Percentiles rank a stretch among this genome's conserved stretches.
phyloP scores from a whole-genome alignment of 64 coral and sea anemone species.

The Stichodactyla helianthus region DNA sequence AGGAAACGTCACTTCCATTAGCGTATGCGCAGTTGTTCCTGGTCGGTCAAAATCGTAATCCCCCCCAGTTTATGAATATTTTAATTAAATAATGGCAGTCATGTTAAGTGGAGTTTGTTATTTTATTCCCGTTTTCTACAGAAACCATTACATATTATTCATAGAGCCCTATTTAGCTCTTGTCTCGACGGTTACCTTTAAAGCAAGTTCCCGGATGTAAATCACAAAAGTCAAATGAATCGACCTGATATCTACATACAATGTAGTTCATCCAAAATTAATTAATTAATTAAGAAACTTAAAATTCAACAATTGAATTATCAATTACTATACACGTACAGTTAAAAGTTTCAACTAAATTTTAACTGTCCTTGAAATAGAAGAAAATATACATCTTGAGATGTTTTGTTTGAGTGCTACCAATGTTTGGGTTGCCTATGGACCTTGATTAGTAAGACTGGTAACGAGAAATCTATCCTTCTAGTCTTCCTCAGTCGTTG shows the following conservation, averaged over 20 bases:
- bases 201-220: background rate
- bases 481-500: background rate
- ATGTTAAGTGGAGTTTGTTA: background rate
- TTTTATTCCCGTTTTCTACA: conserved; percentile 23
- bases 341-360: background rate
- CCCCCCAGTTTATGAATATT: background rate
- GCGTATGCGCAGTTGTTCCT: too few species aligned
- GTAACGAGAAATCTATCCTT: too few species aligned
- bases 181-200: background rate
- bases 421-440: conserved; percentile 4
- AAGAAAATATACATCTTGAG: background rate
- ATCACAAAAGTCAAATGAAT: background rate
- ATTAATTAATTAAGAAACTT: conserved; percentile 3
- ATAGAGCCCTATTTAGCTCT: background rate
- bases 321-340: conserved; percentile 10
- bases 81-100: background rate
- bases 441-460: background rate
- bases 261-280: background rate
- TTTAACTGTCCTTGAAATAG: background rate
- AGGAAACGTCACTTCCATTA: too few species aligned
- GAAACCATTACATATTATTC: background rate
- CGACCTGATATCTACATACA: background rate
- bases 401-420: background rate
- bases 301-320: conserved; percentile 16
- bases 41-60: background rate